phyloP scores from a whole-genome alignment of 2,888 invertebrate species.

The Thymelicus lineola region DNA sequence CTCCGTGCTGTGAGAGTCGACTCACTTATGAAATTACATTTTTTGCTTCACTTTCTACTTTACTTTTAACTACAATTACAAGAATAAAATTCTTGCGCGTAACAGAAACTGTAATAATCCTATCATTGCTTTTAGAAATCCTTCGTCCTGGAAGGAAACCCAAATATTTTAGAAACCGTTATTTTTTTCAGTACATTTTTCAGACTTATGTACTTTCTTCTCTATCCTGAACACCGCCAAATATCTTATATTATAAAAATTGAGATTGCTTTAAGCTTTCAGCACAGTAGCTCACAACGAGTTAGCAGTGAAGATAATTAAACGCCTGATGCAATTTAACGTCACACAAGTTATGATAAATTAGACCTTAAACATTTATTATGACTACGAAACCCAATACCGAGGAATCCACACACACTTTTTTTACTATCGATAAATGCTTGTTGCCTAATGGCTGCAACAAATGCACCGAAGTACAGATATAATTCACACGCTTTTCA shows the following conservation, averaged over 20 bases:
- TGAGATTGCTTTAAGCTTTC: too few relatives aligned
- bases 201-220: too few relatives aligned
- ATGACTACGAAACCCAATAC: neutral
- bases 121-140: constrained; percentile 9
- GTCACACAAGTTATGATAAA: neutral
- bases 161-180: neutral
- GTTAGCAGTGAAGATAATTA: too few relatives aligned
- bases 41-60: constrained; percentile 18
- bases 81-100: constrained; percentile 21
- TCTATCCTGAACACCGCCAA: too few relatives aligned
- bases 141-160: neutral
- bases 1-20: constrained; percentile 12
- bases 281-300: too few relatives aligned
- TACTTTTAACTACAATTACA: constrained; percentile 25
- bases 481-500: constrained; percentile 23
- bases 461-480: constrained; percentile 24
- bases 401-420: neutral
- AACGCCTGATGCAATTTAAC: neutral
- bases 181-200: too few relatives aligned
- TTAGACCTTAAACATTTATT: neutral
- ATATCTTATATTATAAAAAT: too few relatives aligned
- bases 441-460: constrained; percentile 19
- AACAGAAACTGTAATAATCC: constrained; percentile 19
- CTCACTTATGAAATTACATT: constrained; percentile 27
- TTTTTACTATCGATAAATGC: constrained; percentile 24